These are phyloP conservation scores for Pelusios castaneus DNA, from an alignment of 2,113 vertebrate species.

Conservation along the genomic window DNA sequence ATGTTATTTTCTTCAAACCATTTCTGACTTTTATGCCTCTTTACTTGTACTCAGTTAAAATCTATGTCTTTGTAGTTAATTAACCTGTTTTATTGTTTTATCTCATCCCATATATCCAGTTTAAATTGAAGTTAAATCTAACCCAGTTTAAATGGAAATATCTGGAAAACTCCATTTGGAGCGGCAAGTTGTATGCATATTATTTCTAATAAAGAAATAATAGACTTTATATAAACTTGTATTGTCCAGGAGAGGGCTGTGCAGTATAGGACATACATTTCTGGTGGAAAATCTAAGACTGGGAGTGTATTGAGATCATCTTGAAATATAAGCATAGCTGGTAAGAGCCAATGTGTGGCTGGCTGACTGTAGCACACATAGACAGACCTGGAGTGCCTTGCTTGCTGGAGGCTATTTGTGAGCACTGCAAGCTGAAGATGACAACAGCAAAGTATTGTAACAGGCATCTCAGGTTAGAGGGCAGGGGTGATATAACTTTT, in stretches of 20 bases:
- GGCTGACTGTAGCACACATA: neutral
- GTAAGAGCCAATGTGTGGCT: neutral
- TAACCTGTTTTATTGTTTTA: neutral
- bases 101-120: neutral
- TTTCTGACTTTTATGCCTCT: neutral
- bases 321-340: neutral
- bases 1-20: neutral
- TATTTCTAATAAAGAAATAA: neutral
- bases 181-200: neutral
- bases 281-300: neutral
- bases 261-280: neutral
- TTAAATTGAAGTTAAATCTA: neutral
- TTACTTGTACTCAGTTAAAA: neutral
- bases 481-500: neutral
- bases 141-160: neutral
- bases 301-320: neutral
- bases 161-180: neutral
- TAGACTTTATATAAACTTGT: neutral
- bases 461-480: neutral
- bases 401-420: neutral
- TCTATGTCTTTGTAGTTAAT: neutral
- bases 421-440: neutral
- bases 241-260: neutral
- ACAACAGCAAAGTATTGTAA: neutral
- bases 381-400: neutral